Evolutionary conservation across 2,888 invertebrate genomes (phyloP).

Genomic region (Enchytraeus crypticus): DNA sequence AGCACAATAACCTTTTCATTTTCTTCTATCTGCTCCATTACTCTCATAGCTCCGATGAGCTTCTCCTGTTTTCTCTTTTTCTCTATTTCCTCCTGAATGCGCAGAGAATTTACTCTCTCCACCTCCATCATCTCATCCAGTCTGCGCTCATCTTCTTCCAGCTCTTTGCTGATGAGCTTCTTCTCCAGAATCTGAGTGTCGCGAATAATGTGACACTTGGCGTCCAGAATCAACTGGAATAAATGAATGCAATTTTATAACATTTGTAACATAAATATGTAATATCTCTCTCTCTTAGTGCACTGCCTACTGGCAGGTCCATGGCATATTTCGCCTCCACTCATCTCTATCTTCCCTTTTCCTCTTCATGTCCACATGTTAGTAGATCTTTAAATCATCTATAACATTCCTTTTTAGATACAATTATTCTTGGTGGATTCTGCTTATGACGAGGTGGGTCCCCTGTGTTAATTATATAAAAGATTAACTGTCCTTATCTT

Average conservation of each 20-base stretch:
- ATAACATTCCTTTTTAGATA: too few relatives aligned
- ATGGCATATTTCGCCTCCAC: too few relatives aligned
- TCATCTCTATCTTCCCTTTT: too few relatives aligned
- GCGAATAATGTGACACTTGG: constrained; percentile 49
- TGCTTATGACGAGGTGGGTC: too few relatives aligned
- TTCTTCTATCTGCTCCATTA: constrained; percentile 47
- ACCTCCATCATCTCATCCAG: constrained; percentile 49
- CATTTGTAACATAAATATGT: background rate
- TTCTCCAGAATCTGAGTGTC: constrained; percentile 49
- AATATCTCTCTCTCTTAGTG: too few relatives aligned
- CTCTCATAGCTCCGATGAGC: constrained; percentile 44
- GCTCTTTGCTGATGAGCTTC: constrained; percentile 40
- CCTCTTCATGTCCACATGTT: too few relatives aligned
- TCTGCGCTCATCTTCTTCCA: constrained; percentile 44
- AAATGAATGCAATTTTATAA: background rate
- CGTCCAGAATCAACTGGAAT: constrained; percentile 48
- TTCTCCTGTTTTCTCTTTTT: constrained; percentile 41
- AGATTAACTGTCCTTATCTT: too few relatives aligned
- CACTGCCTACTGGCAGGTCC: too few relatives aligned
- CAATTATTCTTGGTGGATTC: too few relatives aligned
- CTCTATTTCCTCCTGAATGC: constrained; percentile 47
- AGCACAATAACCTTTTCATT: constrained; percentile 36
- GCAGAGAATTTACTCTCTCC: constrained; percentile 44
- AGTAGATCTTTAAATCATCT: too few relatives aligned
- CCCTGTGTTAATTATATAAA: background rate